Conservation (phyloP, 2,888 invertebrate genomes). For the Temnothorax unifasciatus region DNA sequence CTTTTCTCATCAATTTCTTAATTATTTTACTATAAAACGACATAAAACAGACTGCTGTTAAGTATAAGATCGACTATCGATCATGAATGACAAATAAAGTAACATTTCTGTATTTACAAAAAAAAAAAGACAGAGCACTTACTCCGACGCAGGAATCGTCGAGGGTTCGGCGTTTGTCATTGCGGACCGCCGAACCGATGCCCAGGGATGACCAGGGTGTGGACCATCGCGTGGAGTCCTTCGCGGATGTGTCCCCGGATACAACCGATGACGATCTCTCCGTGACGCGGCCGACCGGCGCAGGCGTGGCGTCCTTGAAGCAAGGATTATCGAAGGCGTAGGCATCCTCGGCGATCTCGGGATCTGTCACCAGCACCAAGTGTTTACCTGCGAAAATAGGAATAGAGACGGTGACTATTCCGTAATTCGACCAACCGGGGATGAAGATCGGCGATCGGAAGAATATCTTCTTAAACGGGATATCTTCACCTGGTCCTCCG, state of each 20-base stretch:
- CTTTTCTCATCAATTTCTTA: neutral
- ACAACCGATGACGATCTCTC: conserved; percentile 78
- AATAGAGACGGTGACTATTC: conserved; percentile 40
- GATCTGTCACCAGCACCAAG: conserved; percentile 91
- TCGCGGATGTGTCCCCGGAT: conserved; percentile 73
- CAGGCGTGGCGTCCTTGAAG: conserved; percentile 88
- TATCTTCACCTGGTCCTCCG: neutral
- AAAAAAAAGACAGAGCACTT: conserved; percentile 67
- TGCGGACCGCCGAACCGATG: conserved; percentile 82
- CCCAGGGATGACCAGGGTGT: conserved; percentile 87
- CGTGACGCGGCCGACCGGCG: conserved; percentile 82
- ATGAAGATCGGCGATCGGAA: neutral
- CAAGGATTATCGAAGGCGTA: conserved; percentile 94
- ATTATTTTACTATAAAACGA: neutral
- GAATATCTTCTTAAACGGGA: neutral
- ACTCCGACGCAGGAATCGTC: conserved; percentile 89
- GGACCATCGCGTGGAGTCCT: conserved; percentile 81
- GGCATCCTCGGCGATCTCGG: conserved; percentile 92
- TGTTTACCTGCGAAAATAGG: conserved; percentile 89
- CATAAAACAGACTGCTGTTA: neutral
- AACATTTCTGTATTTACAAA: neutral
- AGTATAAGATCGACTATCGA: conserved; percentile 48
- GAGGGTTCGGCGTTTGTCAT: conserved; percentile 87
- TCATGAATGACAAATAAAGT: neutral
- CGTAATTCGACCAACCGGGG: neutral